These are phyloP conservation scores for Drosophila rhopaloa DNA, from an alignment of 1,140 invertebrate species.

Conservation along the genomic window DNA sequence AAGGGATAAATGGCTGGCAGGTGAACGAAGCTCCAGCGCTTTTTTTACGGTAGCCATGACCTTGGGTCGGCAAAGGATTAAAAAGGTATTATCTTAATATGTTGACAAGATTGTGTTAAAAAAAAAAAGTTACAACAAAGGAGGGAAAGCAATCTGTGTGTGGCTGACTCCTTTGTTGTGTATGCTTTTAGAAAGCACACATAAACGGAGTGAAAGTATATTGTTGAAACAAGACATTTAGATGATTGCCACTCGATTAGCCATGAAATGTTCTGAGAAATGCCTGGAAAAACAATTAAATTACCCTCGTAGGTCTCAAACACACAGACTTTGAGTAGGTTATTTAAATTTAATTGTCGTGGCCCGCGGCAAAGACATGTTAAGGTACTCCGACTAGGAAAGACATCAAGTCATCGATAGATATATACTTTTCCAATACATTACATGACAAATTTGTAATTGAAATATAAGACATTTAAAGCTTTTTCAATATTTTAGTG, in stretches of 20 bases:
- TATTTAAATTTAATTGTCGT: slow-evolving; percentile 19
- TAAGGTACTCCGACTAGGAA: neutral
- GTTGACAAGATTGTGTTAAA: slow-evolving; percentile 77
- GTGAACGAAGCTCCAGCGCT: slow-evolving; percentile 43
- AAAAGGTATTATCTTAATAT: slow-evolving; percentile 82
- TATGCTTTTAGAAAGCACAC: slow-evolving; percentile 20
- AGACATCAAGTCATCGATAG: neutral
- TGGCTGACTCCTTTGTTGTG: slow-evolving; percentile 17
- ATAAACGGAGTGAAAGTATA: slow-evolving; percentile 33
- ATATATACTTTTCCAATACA: too few relatives aligned
- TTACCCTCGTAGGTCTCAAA: slow-evolving; percentile 14
- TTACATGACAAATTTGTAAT: too few relatives aligned
- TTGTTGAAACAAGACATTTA: slow-evolving; percentile 50
- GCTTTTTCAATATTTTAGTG: neutral
- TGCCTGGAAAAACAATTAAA: slow-evolving; percentile 42
- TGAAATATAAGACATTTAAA: too few relatives aligned
- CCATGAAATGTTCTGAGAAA: slow-evolving; percentile 6
- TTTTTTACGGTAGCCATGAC: slow-evolving; percentile 49
- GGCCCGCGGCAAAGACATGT: neutral
- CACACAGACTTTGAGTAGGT: neutral
- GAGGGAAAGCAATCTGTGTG: slow-evolving; percentile 9
- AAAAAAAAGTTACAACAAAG: slow-evolving; percentile 11
- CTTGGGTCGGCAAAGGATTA: slow-evolving; percentile 80
- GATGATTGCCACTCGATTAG: slow-evolving; percentile 47
- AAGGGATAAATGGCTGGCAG: slow-evolving; percentile 69